Evolutionary conservation across 1,140 invertebrate species (phyloP), one percentile per base, ranked within the genome.

Genomic region (Cephus cinctus): DNA sequence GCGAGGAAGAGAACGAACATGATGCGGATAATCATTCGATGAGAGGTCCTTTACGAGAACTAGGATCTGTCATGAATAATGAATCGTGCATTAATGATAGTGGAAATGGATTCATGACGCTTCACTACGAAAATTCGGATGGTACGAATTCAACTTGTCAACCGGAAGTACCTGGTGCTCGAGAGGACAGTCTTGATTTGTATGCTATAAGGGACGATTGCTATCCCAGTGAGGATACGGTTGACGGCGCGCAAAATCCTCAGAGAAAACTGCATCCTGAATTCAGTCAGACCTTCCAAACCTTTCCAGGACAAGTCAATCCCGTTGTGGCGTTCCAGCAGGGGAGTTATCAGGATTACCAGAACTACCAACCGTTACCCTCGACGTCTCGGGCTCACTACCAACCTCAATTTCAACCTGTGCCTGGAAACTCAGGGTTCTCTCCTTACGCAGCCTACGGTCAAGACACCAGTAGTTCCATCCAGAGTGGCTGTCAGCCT

Each of bases 151-250:
- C n/a, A n/a, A n/a, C n/a, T 16, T 65, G 57, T 18, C 57, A 71
- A 59, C 36, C 58, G 9, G 77, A 82, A 32, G 63, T 83, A 11
- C 80, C 81, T 21, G 47, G 52, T n/a, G 73, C 76, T 3, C 59
- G 81, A 23, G 83, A 86, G 50, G 83, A 85, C 55, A 83, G 83
- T 25, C 65, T 84, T 9, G 82, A 85, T 58, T 68, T 87, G 34
- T 87, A 86, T 59, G 77, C 80, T 9, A 83, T 85, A 50, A 74
- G 85, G 21, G 85, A 86, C 50, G 82, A 84, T 46, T 83, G 85
- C 47, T 88, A 88, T 61, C 80, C 81, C 2, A 78, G 82, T 54
- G 80, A 87, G 39, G 68, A 75, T n/a, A 52, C 62, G 8, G 56
- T 63, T 11, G 71, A 74, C 12, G 53, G 54, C 23, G 52, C 53